Evolutionary conservation across 1,140 invertebrate genomes (phyloP).

Genomic region (Ips nitidus): DNA sequence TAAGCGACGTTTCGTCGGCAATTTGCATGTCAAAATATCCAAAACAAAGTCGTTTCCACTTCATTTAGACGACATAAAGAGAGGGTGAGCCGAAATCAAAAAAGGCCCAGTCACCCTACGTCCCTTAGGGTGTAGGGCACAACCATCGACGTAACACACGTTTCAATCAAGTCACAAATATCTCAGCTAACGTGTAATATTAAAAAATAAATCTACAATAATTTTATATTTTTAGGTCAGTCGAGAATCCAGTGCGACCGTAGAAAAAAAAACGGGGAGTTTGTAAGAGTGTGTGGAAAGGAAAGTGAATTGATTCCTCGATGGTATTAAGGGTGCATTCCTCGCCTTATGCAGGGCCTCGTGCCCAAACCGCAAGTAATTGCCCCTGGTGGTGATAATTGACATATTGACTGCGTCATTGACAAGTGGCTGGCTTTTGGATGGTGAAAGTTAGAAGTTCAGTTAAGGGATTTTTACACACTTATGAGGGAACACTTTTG

Average conservation of each 20-base stretch:
- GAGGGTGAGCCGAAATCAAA: conserved; percentile 18
- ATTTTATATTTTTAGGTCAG: no score
- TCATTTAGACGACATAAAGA: conserved; percentile 17
- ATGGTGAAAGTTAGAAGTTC: background rate
- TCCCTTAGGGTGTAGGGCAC: background rate
- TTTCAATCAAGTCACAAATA: background rate
- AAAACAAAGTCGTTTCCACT: conserved; percentile 28
- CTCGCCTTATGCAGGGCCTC: conserved; percentile 25
- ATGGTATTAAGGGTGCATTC: conserved; percentile 11
- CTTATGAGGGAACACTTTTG: no score
- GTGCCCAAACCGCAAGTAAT: conserved; percentile 44
- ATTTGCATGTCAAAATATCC: conserved; percentile 28
- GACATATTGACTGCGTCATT: conserved; percentile 48
- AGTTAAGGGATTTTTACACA: no score
- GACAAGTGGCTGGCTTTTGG: conserved; percentile 42
- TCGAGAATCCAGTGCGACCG: no score
- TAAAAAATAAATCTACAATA: no score
- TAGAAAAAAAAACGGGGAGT: background rate
- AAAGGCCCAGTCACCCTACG: conserved; percentile 10
- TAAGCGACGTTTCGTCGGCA: conserved; percentile 6
- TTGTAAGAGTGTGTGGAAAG: background rate
- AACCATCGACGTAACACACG: background rate
- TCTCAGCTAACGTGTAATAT: no score
- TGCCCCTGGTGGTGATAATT: conserved; percentile 46
- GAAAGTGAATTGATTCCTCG: conserved; percentile 2